A percentile compares a stretch with the other conserved stretches of the same genome.
Evolutionary conservation across 1,140 invertebrate species (phyloP).

Genomic region (Drosophila baimaii): DNA sequence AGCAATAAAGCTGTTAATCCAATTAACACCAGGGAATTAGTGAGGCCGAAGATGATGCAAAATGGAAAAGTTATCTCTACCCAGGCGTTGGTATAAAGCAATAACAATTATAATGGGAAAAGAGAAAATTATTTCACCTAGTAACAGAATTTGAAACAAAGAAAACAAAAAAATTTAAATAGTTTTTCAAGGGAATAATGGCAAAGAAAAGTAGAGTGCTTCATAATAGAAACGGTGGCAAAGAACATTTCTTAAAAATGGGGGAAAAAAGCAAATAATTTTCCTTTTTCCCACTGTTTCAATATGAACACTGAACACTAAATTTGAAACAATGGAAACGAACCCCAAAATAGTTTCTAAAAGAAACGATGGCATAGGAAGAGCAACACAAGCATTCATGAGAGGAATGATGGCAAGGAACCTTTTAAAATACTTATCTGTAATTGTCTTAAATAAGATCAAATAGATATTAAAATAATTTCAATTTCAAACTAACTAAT

Average conservation of each 20-base stretch:
- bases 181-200: neutral
- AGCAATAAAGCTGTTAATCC: constrained; percentile 24
- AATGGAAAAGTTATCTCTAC: constrained; percentile 1
- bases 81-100: too few species aligned
- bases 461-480: neutral
- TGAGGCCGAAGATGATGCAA: neutral
- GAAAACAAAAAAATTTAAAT: neutral
- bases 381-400: too few species aligned
- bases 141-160: neutral
- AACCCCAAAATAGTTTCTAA: too few species aligned
- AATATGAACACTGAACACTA: too few species aligned
- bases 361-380: too few species aligned
- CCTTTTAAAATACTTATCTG: neutral
- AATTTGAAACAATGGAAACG: too few species aligned
- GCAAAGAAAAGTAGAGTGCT: neutral
- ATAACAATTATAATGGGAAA: neutral
- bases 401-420: neutral
- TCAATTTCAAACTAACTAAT: too few species aligned
- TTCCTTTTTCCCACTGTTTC: too few species aligned
- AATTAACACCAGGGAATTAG: constrained; percentile 30
- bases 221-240: neutral
- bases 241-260: neutral
- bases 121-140: neutral
- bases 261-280: too few species aligned
- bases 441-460: neutral